phyloP scores from a whole-genome alignment of 1,140 invertebrate genomes.

The Xylocopa sonorina region DNA sequence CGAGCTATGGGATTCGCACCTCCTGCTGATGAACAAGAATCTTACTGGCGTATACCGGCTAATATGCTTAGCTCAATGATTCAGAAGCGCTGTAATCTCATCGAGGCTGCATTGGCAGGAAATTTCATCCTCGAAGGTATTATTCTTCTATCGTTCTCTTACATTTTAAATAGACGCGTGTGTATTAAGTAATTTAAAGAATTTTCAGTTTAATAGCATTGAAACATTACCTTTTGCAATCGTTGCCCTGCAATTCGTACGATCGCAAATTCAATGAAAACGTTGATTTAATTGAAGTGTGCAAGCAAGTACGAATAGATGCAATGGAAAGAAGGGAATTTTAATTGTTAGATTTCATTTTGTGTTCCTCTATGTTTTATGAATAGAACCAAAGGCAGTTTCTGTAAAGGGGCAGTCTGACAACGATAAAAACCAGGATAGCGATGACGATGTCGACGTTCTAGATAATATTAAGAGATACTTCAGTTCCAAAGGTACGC shows the following conservation, averaged over 20 bases:
- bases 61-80: constrained; percentile 81
- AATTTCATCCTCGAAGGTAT: constrained; percentile 73
- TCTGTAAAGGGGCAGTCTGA: neutral
- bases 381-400: constrained; percentile 10
- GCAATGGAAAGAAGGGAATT: too few species aligned
- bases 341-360: too few species aligned
- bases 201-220: too few species aligned
- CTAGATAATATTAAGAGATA: constrained; percentile 70
- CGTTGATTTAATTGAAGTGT: too few species aligned
- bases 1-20: constrained; percentile 83
- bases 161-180: neutral
- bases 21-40: constrained; percentile 84
- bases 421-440: constrained; percentile 39
- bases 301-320: too few species aligned
- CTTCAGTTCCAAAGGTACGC: constrained; percentile 49
- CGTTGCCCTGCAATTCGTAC: too few species aligned
- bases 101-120: constrained; percentile 79
- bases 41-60: constrained; percentile 85
- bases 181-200: neutral
- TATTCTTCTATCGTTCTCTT: constrained; percentile 33
- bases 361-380: neutral
- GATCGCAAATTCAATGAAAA: too few species aligned
- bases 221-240: too few species aligned
- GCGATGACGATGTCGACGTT: constrained; percentile 63
- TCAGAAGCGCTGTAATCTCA: constrained; percentile 76